Evolutionary conservation across 2,113 vertebrate genomes (phyloP).

Genomic region (Emydura subglobosa): DNA sequence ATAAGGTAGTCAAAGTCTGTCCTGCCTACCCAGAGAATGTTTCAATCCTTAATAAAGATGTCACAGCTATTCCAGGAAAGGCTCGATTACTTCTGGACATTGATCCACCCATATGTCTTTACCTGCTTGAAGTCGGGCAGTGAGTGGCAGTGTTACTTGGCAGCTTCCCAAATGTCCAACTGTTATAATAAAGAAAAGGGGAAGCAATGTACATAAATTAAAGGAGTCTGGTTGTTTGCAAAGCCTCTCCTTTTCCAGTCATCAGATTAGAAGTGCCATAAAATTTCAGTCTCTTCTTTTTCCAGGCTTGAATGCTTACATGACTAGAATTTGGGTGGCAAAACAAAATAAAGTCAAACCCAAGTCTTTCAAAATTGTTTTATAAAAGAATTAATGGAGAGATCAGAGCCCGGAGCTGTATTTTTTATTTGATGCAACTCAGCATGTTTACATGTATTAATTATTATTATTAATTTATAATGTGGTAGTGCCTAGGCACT

Average conservation of each 20-base stretch:
- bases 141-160: constrained; percentile 63
- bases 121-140: constrained; percentile 32
- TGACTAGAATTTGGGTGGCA: not conserved
- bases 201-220: not conserved
- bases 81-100: not conserved
- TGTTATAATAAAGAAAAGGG: not conserved
- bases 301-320: not conserved
- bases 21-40: not conserved
- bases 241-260: not conserved
- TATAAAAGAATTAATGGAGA: not conserved
- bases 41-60: constrained; percentile 24
- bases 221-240: not conserved
- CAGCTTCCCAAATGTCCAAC: constrained; percentile 10
- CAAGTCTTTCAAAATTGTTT: not conserved
- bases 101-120: not conserved
- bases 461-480: not conserved
- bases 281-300: not conserved
- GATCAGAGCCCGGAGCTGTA: not conserved
- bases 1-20: not conserved
- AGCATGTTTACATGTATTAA: not conserved
- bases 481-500: not conserved
- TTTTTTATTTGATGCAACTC: not conserved
- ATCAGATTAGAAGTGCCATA: not conserved
- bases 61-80: not conserved
- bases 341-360: not conserved